A percentile compares a stretch with the other conserved stretches of the same genome.
Evolutionary conservation across 2,113 vertebrate genomes (phyloP).

Genomic region (Tychaedon coryphoeus): DNA sequence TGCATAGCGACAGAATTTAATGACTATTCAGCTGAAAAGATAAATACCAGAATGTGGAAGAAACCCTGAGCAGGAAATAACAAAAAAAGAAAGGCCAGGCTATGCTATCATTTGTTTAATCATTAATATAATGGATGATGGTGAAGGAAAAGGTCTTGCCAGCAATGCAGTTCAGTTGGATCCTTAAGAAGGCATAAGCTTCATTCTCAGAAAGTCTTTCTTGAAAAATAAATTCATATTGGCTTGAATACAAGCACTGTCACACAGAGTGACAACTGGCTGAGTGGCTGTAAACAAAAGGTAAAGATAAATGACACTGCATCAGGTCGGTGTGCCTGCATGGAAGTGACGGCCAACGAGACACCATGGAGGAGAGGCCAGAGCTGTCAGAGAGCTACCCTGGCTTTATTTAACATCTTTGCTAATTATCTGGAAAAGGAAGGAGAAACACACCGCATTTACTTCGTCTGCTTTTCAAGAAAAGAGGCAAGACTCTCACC

Average conservation of each 20-base stretch:
- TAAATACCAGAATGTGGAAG: background rate
- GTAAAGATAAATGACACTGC: slow-evolving; percentile 56
- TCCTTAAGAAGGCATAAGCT: background rate
- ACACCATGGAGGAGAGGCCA: background rate
- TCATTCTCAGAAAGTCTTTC: background rate
- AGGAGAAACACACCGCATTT: background rate
- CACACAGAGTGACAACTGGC: slow-evolving; percentile 39
- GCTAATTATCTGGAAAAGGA: slow-evolving; percentile 47
- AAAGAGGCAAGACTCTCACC: slow-evolving; percentile 35
- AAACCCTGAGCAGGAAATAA: background rate
- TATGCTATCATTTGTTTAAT: background rate
- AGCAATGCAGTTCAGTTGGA: background rate
- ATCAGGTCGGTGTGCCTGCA: background rate
- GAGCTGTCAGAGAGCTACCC: slow-evolving; percentile 4
- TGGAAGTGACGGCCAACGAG: slow-evolving; percentile 7
- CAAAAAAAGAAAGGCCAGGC: background rate
- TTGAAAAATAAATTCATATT: slow-evolving; percentile 44
- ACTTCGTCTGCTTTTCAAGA: slow-evolving; percentile 48
- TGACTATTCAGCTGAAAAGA: background rate
- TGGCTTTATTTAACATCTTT: slow-evolving; percentile 14
- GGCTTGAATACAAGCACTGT: slow-evolving; percentile 30
- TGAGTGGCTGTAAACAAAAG: slow-evolving; percentile 61
- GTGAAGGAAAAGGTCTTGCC: slow-evolving; percentile 17
- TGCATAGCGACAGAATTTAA: background rate
- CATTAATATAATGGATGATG: background rate